Conservation (phyloP, 2,113 vertebrate species). For the Daboia siamensis region DNA sequence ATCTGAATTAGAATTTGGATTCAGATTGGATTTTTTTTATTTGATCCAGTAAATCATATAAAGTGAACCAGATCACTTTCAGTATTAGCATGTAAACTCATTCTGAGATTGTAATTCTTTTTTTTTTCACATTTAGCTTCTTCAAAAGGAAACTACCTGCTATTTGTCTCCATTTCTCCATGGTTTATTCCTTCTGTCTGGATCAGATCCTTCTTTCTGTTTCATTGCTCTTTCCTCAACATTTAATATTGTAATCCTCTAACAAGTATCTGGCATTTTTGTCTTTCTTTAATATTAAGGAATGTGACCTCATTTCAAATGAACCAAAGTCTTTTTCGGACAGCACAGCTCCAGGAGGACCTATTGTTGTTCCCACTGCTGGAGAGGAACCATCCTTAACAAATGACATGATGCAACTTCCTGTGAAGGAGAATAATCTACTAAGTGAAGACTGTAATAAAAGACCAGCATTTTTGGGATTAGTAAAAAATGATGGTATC, state of each 20-base stretch:
- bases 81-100: background rate
- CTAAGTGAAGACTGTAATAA: conserved; percentile 60
- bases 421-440: conserved; percentile 51
- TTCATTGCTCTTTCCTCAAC: background rate
- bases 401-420: conserved; percentile 49
- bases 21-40: background rate
- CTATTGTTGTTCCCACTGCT: conserved; percentile 89
- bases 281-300: conserved; percentile 66
- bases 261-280: background rate
- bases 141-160: background rate
- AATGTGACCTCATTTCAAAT: conserved; percentile 77
- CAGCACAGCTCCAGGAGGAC: conserved; percentile 64
- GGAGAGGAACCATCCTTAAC: conserved; percentile 59
- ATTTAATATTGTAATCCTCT: background rate
- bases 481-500: conserved; percentile 69
- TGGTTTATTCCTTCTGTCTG: background rate
- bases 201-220: background rate
- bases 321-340: conserved; percentile 71
- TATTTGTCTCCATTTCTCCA: background rate
- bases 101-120: background rate
- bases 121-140: background rate
- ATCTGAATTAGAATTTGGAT: background rate
- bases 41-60: background rate
- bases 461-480: conserved; percentile 64
- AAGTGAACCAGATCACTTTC: background rate